Evolutionary conservation across 2,888 invertebrate genomes (phyloP).

Genomic region (Drepanosiphum platanoidis): DNA sequence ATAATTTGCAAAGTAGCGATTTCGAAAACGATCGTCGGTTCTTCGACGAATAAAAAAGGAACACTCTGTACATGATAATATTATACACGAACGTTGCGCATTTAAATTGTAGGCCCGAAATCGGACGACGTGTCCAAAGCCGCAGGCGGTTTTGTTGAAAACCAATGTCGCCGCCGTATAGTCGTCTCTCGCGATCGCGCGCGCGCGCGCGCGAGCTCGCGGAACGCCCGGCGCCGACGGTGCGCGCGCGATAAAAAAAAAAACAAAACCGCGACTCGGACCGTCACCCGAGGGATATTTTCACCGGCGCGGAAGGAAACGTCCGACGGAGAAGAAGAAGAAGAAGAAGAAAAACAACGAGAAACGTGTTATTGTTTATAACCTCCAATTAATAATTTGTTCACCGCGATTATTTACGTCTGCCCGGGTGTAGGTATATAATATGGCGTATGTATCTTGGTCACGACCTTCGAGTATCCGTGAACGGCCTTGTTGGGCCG

Average conservation of each 20-base stretch:
- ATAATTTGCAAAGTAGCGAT: too few relatives aligned
- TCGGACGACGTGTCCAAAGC: not conserved
- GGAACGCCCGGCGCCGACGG: constrained; percentile 48
- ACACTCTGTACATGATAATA: too few relatives aligned
- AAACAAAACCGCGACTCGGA: not conserved
- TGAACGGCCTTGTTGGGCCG: constrained; percentile 59
- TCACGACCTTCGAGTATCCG: constrained; percentile 61
- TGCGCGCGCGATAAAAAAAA: constrained; percentile 25
- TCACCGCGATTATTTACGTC: constrained; percentile 48
- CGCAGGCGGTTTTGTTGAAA: constrained; percentile 33
- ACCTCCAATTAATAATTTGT: constrained; percentile 55
- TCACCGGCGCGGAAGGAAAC: constrained; percentile 35
- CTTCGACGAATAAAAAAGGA: too few relatives aligned
- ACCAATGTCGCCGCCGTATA: not conserved
- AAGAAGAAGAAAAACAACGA: not conserved
- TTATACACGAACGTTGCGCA: not conserved
- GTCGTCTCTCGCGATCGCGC: not conserved
- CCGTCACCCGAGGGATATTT: constrained; percentile 55
- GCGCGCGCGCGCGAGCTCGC: constrained; percentile 31
- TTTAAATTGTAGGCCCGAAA: constrained; percentile 21
- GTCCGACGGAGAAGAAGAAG: constrained; percentile 19
- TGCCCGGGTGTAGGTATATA: not conserved
- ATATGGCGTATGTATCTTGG: constrained; percentile 34
- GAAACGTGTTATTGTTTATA: constrained; percentile 53
- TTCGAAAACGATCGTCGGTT: too few relatives aligned